Percentiles rank a stretch among this genome's conserved stretches.
These are phyloP conservation scores for Akabosia matsudoensis DNA, from an alignment of 1,140 invertebrate genomes.

Conservation along the genomic window DNA sequence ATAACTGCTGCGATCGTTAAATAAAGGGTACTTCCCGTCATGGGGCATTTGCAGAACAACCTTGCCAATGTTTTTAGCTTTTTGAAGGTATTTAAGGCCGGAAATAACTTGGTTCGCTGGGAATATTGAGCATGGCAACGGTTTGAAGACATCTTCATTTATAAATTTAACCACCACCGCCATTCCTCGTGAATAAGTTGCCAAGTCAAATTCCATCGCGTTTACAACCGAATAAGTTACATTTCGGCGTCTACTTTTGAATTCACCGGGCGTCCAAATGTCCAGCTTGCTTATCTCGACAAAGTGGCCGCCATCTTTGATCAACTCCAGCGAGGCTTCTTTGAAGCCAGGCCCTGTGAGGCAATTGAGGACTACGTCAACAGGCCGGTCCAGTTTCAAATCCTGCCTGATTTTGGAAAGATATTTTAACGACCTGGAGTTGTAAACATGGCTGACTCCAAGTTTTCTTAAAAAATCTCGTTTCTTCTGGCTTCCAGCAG, in stretches of 20 bases:
- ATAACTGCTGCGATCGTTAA: slow-evolving; percentile 5
- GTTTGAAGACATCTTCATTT: too few species aligned
- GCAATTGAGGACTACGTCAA: slow-evolving; percentile 18
- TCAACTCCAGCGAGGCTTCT: neutral
- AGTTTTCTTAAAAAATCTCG: neutral
- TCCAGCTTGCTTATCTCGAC: slow-evolving; percentile 23
- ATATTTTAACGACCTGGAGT: neutral
- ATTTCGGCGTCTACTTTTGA: neutral
- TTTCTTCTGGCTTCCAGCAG: slow-evolving; percentile 7
- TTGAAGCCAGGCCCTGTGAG: slow-evolving; percentile 23
- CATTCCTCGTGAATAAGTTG: neutral
- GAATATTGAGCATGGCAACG: neutral
- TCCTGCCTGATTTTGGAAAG: neutral
- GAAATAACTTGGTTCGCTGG: neutral
- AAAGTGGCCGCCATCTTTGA: neutral
- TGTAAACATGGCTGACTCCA: neutral
- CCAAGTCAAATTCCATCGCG: neutral
- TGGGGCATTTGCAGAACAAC: neutral
- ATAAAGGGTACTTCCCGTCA: neutral
- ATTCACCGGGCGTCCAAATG: slow-evolving; percentile 1
- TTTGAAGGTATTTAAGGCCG: neutral
- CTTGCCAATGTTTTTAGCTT: slow-evolving; percentile 14
- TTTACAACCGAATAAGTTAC: slow-evolving; percentile 13
- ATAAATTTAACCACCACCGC: neutral
- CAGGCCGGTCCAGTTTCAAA: neutral